Conservation (phyloP, 2,113 vertebrate species). For the Corynorhinus townsendii region DNA sequence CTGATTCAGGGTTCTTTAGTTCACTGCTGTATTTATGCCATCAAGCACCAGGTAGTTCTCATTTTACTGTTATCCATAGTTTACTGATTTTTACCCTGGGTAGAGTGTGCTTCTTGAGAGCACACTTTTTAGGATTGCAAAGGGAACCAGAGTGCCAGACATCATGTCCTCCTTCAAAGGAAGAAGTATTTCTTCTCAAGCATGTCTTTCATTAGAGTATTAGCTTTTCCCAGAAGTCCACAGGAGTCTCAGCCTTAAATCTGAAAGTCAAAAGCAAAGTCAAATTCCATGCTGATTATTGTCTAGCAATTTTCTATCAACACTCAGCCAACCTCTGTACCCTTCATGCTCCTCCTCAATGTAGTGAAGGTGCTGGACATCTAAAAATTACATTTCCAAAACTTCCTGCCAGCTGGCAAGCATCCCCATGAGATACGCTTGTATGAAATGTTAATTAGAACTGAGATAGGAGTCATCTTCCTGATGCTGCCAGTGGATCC, state of each 20-base stretch:
- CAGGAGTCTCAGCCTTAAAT: background rate
- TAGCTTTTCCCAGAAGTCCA: background rate
- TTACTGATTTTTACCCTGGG: background rate
- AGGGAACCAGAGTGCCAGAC: background rate
- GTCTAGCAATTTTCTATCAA: background rate
- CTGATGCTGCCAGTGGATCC: background rate
- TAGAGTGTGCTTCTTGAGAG: too few species aligned
- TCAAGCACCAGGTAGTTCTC: background rate
- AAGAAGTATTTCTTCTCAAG: background rate
- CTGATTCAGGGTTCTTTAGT: background rate
- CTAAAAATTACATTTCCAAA: background rate
- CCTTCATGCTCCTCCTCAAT: fast-evolving
- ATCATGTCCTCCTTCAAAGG: background rate
- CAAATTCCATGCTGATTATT: background rate
- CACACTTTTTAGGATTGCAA: background rate
- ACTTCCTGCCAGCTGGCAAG: background rate
- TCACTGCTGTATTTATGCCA: background rate
- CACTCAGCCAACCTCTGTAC: background rate
- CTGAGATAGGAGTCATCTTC: fast-evolving
- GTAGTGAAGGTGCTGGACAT: too few species aligned
- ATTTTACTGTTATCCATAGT: too few species aligned
- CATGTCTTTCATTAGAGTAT: background rate
- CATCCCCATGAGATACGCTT: background rate
- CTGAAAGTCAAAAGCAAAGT: background rate
- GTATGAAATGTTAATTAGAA: too few species aligned